A percentile compares a stretch with the other conserved stretches of the same genome.
These are phyloP conservation scores for Chironomus tentans DNA, from an alignment of 2,888 invertebrate species.

Conservation along the genomic window DNA sequence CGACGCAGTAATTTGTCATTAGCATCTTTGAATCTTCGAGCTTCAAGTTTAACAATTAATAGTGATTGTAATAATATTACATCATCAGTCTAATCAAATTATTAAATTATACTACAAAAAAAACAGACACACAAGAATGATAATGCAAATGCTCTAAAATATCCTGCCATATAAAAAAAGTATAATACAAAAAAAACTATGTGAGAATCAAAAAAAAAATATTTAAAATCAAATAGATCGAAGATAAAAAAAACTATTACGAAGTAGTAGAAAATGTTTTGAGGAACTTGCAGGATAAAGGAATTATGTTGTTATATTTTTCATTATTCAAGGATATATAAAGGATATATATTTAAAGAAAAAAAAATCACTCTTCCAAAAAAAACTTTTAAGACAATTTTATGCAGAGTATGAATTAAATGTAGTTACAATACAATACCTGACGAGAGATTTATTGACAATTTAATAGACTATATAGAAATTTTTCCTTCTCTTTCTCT, in stretches of 20 bases:
- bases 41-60: constrained; percentile 41
- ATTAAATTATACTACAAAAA: constrained; percentile 10
- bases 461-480: no score
- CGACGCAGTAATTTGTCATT: constrained; percentile 39
- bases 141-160: neutral
- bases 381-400: neutral
- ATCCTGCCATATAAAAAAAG: neutral
- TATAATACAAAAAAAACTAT: no score
- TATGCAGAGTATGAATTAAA: neutral
- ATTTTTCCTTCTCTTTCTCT: neutral
- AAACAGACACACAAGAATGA: neutral
- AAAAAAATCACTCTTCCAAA: neutral
- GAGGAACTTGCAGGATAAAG: neutral
- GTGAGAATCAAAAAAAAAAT: no score
- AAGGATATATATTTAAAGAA: neutral
- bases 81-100: constrained; percentile 43
- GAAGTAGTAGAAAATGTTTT: neutral
- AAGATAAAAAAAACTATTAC: no score
- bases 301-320: neutral
- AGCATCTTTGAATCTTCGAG: constrained; percentile 40
- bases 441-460: neutral
- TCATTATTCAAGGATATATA: neutral
- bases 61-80: constrained; percentile 48
- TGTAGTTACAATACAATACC: neutral
- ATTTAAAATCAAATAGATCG: no score